Evolutionary conservation across 2,797 vertebrate genomes (phyloP).

Genomic region (Phrynocephalus vlangalii): DNA sequence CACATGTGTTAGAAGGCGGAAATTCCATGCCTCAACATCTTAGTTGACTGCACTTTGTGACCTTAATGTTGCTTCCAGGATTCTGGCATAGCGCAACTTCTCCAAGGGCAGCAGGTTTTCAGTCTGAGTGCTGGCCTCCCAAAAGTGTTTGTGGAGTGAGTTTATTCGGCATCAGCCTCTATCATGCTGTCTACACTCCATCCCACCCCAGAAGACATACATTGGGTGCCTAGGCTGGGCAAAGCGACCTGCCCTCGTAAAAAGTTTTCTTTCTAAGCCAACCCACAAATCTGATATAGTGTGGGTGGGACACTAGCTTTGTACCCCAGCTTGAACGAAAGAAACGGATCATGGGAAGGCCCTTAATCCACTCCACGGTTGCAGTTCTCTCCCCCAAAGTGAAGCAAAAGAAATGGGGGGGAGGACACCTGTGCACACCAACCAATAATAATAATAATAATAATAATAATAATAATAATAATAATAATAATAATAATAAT

Average conservation of each 20-base stretch:
- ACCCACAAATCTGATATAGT: neutral
- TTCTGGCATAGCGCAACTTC: neutral
- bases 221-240: neutral
- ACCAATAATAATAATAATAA: neutral
- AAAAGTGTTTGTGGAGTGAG: neutral
- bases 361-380: neutral
- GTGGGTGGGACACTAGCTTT: neutral
- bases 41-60: neutral
- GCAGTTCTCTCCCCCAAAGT: neutral
- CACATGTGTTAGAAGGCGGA: neutral
- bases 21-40: neutral
- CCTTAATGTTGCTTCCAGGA: neutral
- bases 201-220: neutral
- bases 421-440: neutral
- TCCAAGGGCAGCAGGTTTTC: neutral
- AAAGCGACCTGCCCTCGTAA: no score
- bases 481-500: neutral
- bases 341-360: neutral
- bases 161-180: neutral
- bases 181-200: no score
- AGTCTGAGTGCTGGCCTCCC: neutral
- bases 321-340: neutral
- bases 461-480: neutral
- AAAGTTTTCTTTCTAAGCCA: neutral
- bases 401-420: neutral